These are phyloP conservation scores for Zophobas atratus DNA, from an alignment of 1,140 invertebrate genomes.

Conservation along the genomic window DNA sequence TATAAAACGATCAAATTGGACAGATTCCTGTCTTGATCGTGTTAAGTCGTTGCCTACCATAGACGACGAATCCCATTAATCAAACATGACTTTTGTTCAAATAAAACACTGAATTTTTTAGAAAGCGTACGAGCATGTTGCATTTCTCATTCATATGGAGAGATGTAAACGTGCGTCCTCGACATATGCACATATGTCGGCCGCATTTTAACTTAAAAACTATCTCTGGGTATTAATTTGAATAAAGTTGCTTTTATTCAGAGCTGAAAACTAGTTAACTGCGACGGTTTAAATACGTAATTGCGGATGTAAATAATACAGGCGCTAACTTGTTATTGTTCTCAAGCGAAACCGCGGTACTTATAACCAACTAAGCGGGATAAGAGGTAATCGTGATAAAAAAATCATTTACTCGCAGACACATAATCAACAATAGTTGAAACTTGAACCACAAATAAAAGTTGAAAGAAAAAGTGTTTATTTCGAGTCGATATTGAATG, in stretches of 20 bases:
- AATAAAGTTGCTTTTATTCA: slow-evolving; percentile 34
- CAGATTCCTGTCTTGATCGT: slow-evolving; percentile 13
- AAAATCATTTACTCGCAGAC: not conserved
- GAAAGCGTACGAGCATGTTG: slow-evolving; percentile 24
- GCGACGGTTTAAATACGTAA: slow-evolving; percentile 16
- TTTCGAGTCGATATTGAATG: not conserved
- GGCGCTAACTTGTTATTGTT: not conserved
- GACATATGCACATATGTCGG: slow-evolving; percentile 27
- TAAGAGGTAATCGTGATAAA: too few relatives aligned
- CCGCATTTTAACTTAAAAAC: slow-evolving; percentile 40
- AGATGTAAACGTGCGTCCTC: slow-evolving; percentile 29
- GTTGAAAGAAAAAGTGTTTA: not conserved
- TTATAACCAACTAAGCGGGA: too few relatives aligned
- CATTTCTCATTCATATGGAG: slow-evolving; percentile 43
- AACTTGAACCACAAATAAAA: not conserved
- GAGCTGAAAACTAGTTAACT: slow-evolving; percentile 29
- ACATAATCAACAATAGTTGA: not conserved
- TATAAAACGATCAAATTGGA: slow-evolving; percentile 12
- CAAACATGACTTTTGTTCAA: slow-evolving; percentile 32
- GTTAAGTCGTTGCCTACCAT: slow-evolving; percentile 21
- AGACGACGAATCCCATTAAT: slow-evolving; percentile 28
- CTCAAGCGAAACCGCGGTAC: too few relatives aligned
- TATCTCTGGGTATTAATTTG: slow-evolving; percentile 33
- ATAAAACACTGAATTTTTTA: slow-evolving; percentile 33
- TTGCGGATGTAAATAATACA: slow-evolving; percentile 21